A percentile compares a stretch with the other conserved stretches of the same genome.
Conservation (phyloP, 2,113 vertebrate genomes). For the Larimichthys crocea region DNA sequence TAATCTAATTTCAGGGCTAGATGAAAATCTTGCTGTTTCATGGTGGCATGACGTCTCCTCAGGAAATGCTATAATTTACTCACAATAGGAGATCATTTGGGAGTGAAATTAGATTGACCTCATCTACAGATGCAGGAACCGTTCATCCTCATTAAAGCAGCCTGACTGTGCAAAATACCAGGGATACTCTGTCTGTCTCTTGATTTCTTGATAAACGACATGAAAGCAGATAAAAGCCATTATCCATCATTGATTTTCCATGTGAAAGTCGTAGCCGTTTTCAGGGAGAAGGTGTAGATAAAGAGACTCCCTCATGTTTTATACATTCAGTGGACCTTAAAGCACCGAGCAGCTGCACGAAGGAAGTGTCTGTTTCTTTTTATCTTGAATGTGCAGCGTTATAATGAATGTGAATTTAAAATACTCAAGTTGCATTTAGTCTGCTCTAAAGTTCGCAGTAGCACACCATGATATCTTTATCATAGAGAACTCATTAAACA, state of each 20-base stretch:
- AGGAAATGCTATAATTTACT: conserved; percentile 37
- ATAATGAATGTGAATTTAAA: conserved; percentile 34
- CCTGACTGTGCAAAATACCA: background rate
- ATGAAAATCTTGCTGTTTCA: conserved; percentile 15
- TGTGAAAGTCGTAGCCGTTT: background rate
- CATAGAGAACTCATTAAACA: background rate
- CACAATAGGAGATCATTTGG: conserved; percentile 43
- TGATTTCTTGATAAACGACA: background rate
- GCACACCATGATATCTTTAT: background rate
- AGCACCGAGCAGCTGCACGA: conserved; percentile 3
- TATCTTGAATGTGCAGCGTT: conserved; percentile 20
- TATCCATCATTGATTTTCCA: background rate
- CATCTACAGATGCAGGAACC: conserved; percentile 31
- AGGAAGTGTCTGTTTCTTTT: conserved; percentile 13
- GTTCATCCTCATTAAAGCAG: conserved; percentile 43
- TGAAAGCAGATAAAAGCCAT: conserved; percentile 21
- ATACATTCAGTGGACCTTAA: conserved; percentile 7
- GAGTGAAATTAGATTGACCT: conserved; percentile 59
- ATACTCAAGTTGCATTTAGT: background rate
- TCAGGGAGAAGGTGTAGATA: background rate
- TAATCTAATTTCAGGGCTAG: conserved; percentile 27
- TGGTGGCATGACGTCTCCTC: background rate
- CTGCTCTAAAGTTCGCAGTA: conserved; percentile 6
- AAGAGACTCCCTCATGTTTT: conserved; percentile 2
- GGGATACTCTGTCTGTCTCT: background rate